These are phyloP conservation scores for Tragelaphus buxtoni DNA, from an alignment of 2,113 vertebrate genomes.

Conservation along the genomic window DNA sequence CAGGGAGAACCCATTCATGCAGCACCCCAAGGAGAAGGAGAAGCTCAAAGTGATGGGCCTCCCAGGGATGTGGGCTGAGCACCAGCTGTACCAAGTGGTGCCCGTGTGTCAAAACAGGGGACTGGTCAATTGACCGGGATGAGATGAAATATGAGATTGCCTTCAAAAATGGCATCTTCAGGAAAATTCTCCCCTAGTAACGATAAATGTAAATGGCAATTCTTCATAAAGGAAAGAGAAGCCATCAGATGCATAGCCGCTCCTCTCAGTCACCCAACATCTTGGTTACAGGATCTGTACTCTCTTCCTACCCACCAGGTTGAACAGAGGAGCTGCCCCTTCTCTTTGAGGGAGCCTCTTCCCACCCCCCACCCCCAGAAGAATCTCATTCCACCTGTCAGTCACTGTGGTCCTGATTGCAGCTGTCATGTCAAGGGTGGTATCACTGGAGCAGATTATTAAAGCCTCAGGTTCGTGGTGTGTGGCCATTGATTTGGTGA, in stretches of 20 bases:
- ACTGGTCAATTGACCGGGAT: too few species aligned
- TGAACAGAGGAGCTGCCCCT: neutral
- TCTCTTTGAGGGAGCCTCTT: neutral
- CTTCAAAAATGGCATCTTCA: neutral
- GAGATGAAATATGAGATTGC: neutral
- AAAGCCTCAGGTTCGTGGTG: accelerated
- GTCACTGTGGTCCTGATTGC: neutral
- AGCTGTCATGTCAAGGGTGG: neutral
- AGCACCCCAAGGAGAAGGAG: neutral
- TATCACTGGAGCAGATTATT: neutral
- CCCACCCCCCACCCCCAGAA: accelerated
- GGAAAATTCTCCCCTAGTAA: neutral
- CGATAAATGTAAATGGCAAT: neutral
- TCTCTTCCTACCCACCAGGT: neutral
- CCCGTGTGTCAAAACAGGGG: neutral
- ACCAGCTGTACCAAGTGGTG: neutral
- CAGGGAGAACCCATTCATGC: neutral
- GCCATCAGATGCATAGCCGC: accelerated
- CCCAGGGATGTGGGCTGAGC: neutral
- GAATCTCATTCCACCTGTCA: neutral
- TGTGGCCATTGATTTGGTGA: neutral
- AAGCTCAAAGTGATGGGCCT: neutral
- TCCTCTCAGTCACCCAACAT: neutral
- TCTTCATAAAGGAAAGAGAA: neutral
- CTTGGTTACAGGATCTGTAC: neutral